Evolutionary conservation across 2,888 invertebrate genomes (phyloP), one percentile per base, ranked within the genome.

Genomic region (Heliconius cydno): DNA sequence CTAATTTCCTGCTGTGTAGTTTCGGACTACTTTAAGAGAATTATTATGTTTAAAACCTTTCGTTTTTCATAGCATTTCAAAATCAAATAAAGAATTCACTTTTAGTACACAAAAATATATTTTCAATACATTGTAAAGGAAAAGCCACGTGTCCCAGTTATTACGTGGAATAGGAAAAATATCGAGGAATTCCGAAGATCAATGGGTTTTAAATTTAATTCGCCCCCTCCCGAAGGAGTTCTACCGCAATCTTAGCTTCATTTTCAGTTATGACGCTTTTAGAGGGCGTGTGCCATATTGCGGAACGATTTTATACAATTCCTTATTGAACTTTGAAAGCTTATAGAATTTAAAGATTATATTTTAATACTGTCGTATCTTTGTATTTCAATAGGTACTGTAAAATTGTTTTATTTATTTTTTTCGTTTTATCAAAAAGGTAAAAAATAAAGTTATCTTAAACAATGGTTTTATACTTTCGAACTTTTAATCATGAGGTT

Each of bases 131-230:
- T 46, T 41, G 7, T 41, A 68, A 41, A 41, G 38, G n/a, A 68
- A 38, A 34, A 41, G 10, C 68, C n/a, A 68, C 68, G 38, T 41
- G 68, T 25, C 3, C n/a, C 68, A 34, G 25, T 22, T 60, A 57
- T 52, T 6, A 30, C n/a, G 2, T 65, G 65, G 65, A 30, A 75
- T 41, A 65, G 52, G 60, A 75, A 68, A 78, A 76, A 77, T 78
- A 57, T 67, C 71, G 60, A n/a, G 46, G 68, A 77, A 76, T 70
- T 76, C 68, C 72, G 19, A 72, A 80, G 72, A 82, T 82, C 79
- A 77, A 80, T 80, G 72, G 72, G 63, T 79, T 80, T 82, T 68
- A 82, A 82, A 80, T 79, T 82, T 80, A 82, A 82, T 82, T 82
- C 80, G 15, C 46, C 65, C 76, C 7, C 38, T 79, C 79, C 79